These are phyloP conservation scores for Eulacestoma nigropectus DNA, from an alignment of 2,113 vertebrate species.

Conservation along the genomic window DNA sequence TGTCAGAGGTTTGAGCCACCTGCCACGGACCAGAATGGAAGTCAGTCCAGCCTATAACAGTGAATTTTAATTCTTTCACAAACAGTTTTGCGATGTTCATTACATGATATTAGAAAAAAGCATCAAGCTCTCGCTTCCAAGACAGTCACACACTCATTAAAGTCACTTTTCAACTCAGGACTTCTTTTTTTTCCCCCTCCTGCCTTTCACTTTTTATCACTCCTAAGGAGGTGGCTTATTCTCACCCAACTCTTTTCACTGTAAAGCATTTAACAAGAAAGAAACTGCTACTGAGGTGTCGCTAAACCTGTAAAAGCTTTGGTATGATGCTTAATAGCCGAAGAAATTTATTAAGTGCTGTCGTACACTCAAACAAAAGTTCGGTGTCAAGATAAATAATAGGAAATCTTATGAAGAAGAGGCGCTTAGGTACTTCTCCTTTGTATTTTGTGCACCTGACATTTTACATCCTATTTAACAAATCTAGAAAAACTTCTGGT, in stretches of 20 bases:
- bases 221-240: background rate
- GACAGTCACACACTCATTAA: background rate
- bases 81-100: background rate
- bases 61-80: background rate
- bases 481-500: background rate
- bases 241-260: background rate
- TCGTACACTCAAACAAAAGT: background rate
- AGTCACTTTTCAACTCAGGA: background rate
- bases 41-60: background rate
- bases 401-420: background rate
- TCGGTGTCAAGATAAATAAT: background rate
- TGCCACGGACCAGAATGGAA: background rate
- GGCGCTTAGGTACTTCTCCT: background rate
- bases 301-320: conserved; percentile 11
- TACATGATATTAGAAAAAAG: background rate
- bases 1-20: background rate
- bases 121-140: background rate
- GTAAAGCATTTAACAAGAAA: background rate
- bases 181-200: background rate
- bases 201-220: background rate
- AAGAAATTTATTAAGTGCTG: background rate
- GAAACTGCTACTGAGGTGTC: background rate
- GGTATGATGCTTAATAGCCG: background rate
- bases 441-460: background rate
- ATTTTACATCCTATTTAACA: background rate